These are phyloP conservation scores for Syngnathus floridae DNA, from an alignment of 2,113 vertebrate species.

Conservation along the genomic window DNA sequence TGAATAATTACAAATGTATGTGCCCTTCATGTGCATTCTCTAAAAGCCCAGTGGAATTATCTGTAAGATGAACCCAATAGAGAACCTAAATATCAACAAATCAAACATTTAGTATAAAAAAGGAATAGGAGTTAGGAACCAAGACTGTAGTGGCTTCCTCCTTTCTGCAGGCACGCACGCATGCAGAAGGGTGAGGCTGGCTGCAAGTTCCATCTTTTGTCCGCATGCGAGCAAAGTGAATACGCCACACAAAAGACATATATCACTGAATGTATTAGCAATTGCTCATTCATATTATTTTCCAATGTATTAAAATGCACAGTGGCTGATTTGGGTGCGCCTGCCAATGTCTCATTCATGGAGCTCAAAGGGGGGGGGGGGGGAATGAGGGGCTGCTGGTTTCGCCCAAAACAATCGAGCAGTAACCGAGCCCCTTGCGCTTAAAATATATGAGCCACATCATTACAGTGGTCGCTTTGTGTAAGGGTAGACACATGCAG, in stretches of 20 bases:
- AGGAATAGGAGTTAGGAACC: background rate
- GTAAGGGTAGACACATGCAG: slow-evolving; percentile 3
- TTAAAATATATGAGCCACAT: background rate
- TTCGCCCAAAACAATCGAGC: slow-evolving; percentile 39
- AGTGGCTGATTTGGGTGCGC: slow-evolving; percentile 52
- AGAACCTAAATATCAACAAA: background rate
- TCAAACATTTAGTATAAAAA: background rate
- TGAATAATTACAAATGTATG: background rate
- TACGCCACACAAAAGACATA: background rate
- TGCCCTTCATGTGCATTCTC: background rate
- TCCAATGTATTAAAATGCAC: slow-evolving; percentile 36
- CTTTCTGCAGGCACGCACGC: slow-evolving; percentile 26
- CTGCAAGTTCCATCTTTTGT: slow-evolving; percentile 66
- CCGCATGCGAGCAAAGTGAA: slow-evolving; percentile 29
- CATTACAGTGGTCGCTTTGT: background rate
- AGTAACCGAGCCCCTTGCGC: slow-evolving; percentile 8
- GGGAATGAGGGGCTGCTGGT: slow-evolving; percentile 18
- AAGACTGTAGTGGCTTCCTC: slow-evolving; percentile 14
- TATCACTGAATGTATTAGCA: background rate
- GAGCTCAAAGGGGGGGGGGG: slow-evolving; percentile 14
- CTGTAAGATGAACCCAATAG: slow-evolving; percentile 15
- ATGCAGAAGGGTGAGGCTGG: slow-evolving; percentile 41
- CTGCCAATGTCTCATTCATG: slow-evolving; percentile 55
- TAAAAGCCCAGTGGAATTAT: slow-evolving; percentile 13
- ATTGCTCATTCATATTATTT: slow-evolving; percentile 42